Evolutionary conservation across 2,797 vertebrate genomes (phyloP).

Genomic region (Adelosebastes latens): DNA sequence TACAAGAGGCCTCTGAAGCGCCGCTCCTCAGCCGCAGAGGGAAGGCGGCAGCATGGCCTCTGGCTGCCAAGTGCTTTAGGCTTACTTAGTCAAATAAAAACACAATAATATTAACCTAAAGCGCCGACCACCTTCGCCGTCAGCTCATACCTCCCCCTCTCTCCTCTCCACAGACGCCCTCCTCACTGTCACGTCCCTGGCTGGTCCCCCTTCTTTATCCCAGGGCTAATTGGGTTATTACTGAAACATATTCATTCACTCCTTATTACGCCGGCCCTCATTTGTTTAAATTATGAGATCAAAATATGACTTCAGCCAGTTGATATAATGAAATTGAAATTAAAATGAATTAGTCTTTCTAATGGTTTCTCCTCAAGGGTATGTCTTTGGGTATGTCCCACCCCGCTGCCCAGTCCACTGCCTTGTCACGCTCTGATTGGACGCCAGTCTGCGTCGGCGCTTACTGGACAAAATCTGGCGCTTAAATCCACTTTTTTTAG

Average conservation of each 20-base stretch:
- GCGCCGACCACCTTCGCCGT: slow-evolving; percentile 2
- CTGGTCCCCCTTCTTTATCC: slow-evolving; percentile 67
- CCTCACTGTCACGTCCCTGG: slow-evolving; percentile 55
- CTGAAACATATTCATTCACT: slow-evolving; percentile 84
- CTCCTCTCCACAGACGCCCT: slow-evolving; percentile 12
- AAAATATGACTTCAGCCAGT: slow-evolving; percentile 86
- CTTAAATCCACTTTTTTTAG: neutral
- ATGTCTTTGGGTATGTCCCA: slow-evolving; percentile 57
- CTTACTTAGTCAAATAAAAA: slow-evolving; percentile 60
- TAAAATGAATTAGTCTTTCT: slow-evolving; percentile 87
- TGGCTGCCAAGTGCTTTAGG: slow-evolving; percentile 45
- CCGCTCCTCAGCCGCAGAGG: slow-evolving; percentile 26
- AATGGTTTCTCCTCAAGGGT: slow-evolving; percentile 81
- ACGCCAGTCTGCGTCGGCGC: neutral
- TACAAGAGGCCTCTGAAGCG: slow-evolving; percentile 60
- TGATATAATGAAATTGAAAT: slow-evolving; percentile 86
- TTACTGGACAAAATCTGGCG: neutral
- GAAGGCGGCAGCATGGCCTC: slow-evolving; percentile 38
- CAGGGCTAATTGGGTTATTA: slow-evolving; percentile 86
- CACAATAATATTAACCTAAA: slow-evolving; percentile 55
- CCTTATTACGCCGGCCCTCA: slow-evolving; percentile 79
- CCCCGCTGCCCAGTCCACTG: slow-evolving; percentile 59
- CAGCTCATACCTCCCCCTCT: neutral
- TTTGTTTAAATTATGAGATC: slow-evolving; percentile 86
- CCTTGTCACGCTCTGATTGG: slow-evolving; percentile 35